Evolutionary conservation across 2,113 vertebrate species (phyloP).

Genomic region (Chaetorhynchus papuensis): DNA sequence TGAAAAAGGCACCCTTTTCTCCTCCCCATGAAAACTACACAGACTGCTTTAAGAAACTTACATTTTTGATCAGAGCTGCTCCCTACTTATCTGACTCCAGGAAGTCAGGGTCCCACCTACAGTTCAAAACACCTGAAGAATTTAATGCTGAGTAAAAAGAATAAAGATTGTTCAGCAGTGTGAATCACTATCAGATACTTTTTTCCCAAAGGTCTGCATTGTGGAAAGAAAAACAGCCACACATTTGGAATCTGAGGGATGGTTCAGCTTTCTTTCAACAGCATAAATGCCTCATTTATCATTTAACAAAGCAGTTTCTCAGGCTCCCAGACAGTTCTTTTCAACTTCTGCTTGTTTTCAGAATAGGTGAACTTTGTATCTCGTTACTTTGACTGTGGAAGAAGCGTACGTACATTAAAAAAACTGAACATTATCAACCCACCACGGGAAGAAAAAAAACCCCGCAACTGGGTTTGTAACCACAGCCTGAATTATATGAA

Average conservation of each 20-base stretch:
- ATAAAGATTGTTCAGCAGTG: not conserved
- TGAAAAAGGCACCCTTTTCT: not conserved
- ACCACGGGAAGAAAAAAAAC: not conserved
- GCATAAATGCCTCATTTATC: not conserved
- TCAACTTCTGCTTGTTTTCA: not conserved
- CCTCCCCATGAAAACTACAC: not conserved
- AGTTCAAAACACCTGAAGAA: not conserved
- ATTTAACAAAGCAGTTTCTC: not conserved
- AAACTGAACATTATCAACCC: not conserved
- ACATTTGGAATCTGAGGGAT: not conserved
- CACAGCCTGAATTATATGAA: not conserved
- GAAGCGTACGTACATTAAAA: rapidly evolving
- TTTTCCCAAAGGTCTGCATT: not conserved
- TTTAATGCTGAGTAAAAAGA: not conserved
- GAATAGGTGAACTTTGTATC: not conserved
- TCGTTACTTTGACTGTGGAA: not conserved
- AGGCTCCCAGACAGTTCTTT: not conserved
- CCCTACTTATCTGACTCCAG: not conserved
- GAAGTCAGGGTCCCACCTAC: not conserved
- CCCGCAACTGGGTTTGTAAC: not conserved
- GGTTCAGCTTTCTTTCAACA: not conserved
- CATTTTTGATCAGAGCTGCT: not conserved
- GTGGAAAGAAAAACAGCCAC: not conserved
- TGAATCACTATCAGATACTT: not conserved
- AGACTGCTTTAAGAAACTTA: not conserved